These are phyloP conservation scores for Diadegma fenestrale DNA, from an alignment of 2,888 invertebrate species.

Conservation along the genomic window DNA sequence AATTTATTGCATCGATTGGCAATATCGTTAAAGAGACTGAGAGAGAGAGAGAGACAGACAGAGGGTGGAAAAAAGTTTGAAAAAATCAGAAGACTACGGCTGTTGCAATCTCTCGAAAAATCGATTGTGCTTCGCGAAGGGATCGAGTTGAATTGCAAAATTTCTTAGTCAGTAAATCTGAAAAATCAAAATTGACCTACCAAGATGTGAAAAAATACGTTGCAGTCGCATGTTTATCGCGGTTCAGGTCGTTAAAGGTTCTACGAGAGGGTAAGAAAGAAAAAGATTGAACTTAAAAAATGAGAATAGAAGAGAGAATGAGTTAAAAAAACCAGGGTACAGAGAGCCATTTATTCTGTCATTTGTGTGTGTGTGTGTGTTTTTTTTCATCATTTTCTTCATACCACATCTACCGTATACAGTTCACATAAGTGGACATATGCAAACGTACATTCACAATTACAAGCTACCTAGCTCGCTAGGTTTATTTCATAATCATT, in stretches of 20 bases:
- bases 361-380: conserved; percentile 64
- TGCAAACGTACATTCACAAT: conserved; percentile 81
- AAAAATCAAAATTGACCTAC: not conserved
- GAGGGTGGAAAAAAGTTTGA: not conserved
- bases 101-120: conserved; percentile 12
- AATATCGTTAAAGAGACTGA: conserved; percentile 1
- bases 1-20: not conserved
- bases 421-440: conserved; percentile 80
- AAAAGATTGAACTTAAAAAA: conserved; percentile 33
- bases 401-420: conserved; percentile 81
- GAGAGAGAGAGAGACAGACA: not conserved
- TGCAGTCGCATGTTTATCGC: not conserved
- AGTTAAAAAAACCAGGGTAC: conserved; percentile 75
- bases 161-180: not conserved
- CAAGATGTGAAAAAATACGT: not conserved
- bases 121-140: conserved; percentile 22
- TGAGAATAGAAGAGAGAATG: conserved; percentile 58
- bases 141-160: not conserved
- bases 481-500: conserved; percentile 68
- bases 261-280: conserved; percentile 45
- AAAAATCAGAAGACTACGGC: not conserved
- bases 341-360: conserved; percentile 81
- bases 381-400: conserved; percentile 60
- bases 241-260: conserved; percentile 49
- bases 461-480: conserved; percentile 79